Base-by-base conservation (phyloP, 2,888 invertebrate species). In the Tinea pellionella region DNA sequence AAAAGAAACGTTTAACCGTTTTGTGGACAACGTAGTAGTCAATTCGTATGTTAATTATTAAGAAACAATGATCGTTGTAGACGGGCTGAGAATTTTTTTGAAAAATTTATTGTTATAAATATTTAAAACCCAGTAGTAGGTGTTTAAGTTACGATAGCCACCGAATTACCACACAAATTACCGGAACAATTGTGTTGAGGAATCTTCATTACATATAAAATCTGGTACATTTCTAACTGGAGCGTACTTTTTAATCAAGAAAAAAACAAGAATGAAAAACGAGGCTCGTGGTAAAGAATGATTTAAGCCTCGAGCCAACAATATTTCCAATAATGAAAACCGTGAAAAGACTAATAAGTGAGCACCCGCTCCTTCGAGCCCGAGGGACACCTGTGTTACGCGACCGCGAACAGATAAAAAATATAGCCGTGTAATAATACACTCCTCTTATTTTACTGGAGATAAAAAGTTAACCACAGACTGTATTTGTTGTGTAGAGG, bases 381-480 rank as follows among this genome's bases (percentile, higher is more conserved):
- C 41, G 42, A 61, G 65, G 65, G 69, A 75, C 81, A 83, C 81
- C 80, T 80, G 80, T 76, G 77, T 78, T 82, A 81, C 80, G 77
- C 80, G 69, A 74, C 72, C 30, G 32, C 60, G 72, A 74, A 74
- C 77, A 75, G 75, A 64, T 67, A 67, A 69, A 71, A 72, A 66
- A 72, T 18, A 24, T 37, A 51, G 30, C 60, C 60, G 18, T 41
- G 56, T 56, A 61, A 60, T 57, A 55, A 59, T 51, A 47, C 68
- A 65, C 67, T 64, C 63, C 62, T 65, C 62, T 66, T 70, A 70
- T 72, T 72, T 65, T 65, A 65, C 62, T 65, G 63, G 42, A 47
- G 15, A 53, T 53, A 53, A 53, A 53, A 47, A 47, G 47, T 15
- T 15, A 47, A 47, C 47, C 47, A 47, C 47, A 47, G 47, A 13